phyloP scores from a whole-genome alignment of 2,113 vertebrate species.

The Hypomesus transpacificus region DNA sequence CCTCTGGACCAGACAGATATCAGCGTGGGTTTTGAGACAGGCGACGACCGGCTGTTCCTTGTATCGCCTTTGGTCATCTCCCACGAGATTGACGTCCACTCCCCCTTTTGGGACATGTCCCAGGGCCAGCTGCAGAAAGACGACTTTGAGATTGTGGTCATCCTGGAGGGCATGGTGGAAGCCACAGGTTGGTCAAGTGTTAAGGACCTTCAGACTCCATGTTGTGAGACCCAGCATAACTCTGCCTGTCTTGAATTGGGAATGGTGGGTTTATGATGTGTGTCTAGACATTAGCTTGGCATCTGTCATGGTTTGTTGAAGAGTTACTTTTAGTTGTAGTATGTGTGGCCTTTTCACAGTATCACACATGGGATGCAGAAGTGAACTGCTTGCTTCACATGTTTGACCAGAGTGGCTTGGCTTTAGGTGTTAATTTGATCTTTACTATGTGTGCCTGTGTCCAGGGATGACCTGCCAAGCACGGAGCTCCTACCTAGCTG shows the following conservation, averaged over 20 bases:
- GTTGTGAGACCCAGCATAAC: too few species aligned
- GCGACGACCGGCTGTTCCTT: slow-evolving; percentile 76
- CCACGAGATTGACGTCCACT: slow-evolving; percentile 71
- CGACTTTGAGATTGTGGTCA: slow-evolving; percentile 80
- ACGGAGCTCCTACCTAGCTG: slow-evolving; percentile 86
- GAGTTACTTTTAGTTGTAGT: too few species aligned
- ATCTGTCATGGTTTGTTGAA: not conserved
- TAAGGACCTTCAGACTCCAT: not conserved
- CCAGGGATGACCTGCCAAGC: slow-evolving; percentile 95
- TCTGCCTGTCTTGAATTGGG: too few species aligned
- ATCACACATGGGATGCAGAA: not conserved
- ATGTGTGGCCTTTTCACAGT: too few species aligned
- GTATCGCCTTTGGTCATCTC: slow-evolving; percentile 78
- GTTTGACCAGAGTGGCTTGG: not conserved
- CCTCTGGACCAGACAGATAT: slow-evolving; percentile 79
- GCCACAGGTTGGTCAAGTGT: slow-evolving; percentile 67
- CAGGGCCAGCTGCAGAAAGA: slow-evolving; percentile 77
- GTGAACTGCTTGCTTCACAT: not conserved
- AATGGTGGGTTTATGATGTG: not conserved
- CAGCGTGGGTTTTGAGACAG: slow-evolving; percentile 78
- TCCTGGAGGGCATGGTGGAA: slow-evolving; percentile 79
- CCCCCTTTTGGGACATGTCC: slow-evolving; percentile 77
- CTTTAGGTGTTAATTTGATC: not conserved
- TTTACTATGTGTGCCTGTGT: slow-evolving; percentile 15
- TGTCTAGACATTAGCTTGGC: not conserved